Conservation (phyloP, 2,888 invertebrate genomes). For the Synergus japonicus region DNA sequence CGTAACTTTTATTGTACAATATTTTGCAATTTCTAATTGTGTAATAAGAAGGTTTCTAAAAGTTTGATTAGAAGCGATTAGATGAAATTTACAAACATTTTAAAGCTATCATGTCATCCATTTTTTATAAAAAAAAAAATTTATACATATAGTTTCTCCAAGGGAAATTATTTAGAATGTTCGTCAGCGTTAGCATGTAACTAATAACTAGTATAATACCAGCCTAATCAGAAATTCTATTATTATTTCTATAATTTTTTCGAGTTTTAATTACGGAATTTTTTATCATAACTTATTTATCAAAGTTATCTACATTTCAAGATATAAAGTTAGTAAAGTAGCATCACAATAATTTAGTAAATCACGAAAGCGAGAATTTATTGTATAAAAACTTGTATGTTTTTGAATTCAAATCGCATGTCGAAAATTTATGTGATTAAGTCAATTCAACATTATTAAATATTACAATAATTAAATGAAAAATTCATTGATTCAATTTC, state of each 20-base stretch:
- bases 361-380: too few relatives aligned
- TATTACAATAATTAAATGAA: too few relatives aligned
- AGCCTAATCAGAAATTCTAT: not conserved
- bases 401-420: too few relatives aligned
- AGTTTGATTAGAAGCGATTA: not conserved
- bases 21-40: not conserved
- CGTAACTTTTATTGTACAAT: not conserved
- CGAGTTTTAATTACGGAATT: not conserved
- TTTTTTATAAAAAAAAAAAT: not conserved
- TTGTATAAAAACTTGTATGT: too few relatives aligned
- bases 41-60: not conserved
- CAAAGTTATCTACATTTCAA: too few relatives aligned
- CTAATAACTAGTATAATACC: not conserved
- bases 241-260: not conserved
- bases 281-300: too few relatives aligned
- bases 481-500: too few relatives aligned
- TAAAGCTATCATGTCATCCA: not conserved
- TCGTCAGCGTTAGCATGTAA: constrained; percentile 18
- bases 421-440: too few relatives aligned
- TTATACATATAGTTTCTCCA: constrained; percentile 6
- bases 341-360: too few relatives aligned
- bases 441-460: too few relatives aligned
- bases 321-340: too few relatives aligned
- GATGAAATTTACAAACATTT: not conserved
- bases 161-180: constrained; percentile 13